phyloP scores from a whole-genome alignment of 2,888 invertebrate genomes.

The Agrypnus murinus region DNA sequence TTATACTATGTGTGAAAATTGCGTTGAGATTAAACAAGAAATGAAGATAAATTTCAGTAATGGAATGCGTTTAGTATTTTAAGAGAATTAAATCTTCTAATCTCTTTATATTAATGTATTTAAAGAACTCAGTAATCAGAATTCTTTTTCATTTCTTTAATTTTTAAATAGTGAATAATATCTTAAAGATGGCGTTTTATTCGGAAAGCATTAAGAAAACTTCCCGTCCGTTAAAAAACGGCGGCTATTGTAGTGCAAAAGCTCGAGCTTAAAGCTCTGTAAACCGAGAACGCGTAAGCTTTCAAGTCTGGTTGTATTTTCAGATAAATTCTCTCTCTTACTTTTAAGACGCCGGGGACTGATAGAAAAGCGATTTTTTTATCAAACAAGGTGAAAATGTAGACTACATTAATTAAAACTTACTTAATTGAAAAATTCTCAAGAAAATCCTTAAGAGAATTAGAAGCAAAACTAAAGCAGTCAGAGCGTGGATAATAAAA shows the following conservation, averaged over 20 bases:
- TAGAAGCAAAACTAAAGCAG: not conserved
- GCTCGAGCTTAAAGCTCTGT: constrained; percentile 45
- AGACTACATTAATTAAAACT: constrained; percentile 23
- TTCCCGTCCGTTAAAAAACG: constrained; percentile 48
- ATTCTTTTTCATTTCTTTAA: too few relatives aligned
- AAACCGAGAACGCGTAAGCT: constrained; percentile 50
- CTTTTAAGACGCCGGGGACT: not conserved
- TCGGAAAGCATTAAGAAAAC: constrained; percentile 42
- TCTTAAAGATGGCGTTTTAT: constrained; percentile 28
- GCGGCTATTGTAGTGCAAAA: constrained; percentile 51
- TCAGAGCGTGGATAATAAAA: not conserved
- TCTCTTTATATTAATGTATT: too few relatives aligned
- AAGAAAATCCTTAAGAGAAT: not conserved
- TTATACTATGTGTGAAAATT: constrained; percentile 42
- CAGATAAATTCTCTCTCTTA: constrained; percentile 24
- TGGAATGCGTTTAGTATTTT: not conserved
- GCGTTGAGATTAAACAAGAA: constrained; percentile 36
- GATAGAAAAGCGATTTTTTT: constrained; percentile 12
- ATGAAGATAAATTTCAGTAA: constrained; percentile 17
- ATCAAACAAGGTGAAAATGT: constrained; percentile 22
- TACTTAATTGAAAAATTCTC: constrained; percentile 22
- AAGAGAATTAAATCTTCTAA: not conserved
- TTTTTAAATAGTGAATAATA: constrained; percentile 36
- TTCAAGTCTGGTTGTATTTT: constrained; percentile 32
- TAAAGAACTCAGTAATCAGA: too few relatives aligned